Evolutionary conservation across 2,888 invertebrate species (phyloP), one percentile per base, ranked within the genome.

Genomic region (Hartigia nigra): DNA sequence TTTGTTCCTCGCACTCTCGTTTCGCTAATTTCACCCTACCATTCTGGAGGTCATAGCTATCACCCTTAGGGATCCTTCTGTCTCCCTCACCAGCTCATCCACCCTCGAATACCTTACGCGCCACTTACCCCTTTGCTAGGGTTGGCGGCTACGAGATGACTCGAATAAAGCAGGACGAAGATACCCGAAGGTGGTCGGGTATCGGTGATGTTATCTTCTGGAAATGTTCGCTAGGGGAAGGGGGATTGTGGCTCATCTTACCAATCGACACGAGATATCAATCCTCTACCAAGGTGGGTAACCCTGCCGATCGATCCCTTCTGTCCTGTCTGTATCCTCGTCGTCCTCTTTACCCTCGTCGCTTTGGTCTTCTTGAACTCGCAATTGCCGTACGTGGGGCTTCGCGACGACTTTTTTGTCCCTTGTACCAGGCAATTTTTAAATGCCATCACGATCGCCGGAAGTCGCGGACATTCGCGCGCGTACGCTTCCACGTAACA

Each of bases 1-100:
- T 23, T 34, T 3, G 34, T 23, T 31, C 76, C 55, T 37, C 14
- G 12, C 76, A n/a, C 31, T 14, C 79, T 69, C n/a, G 74, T n/a
- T 81, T 37, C 69, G 77, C 82, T 82, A 82, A 84, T 83, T 84
- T 74, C 78, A 69, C 74, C 75, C 79, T 77, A 74, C 76, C 74
- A 80, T 82, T 78, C 80, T 34, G 9, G 31, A 36, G 31, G n/a
- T 74, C 37, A 4, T 36, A 35, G 14, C 72, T 31, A 32, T 32
- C 72, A 32, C n/a, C 72, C 72, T 72, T 31, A n/a, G 31, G 1
- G 12, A 1, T 72, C 72, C 72, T 14, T 14, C 5, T 1, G 12
- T 12, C 2, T 31, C 70, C 1, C 72, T 2, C 31, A 1, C 70
- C 31, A n/a, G 0, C 31, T 32, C 0, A 31, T n/a, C 31, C 70